A percentile compares a stretch with the other conserved stretches of the same genome.
These are phyloP conservation scores for Drosophila multiciliata DNA, from an alignment of 2,888 invertebrate species.

Conservation along the genomic window DNA sequence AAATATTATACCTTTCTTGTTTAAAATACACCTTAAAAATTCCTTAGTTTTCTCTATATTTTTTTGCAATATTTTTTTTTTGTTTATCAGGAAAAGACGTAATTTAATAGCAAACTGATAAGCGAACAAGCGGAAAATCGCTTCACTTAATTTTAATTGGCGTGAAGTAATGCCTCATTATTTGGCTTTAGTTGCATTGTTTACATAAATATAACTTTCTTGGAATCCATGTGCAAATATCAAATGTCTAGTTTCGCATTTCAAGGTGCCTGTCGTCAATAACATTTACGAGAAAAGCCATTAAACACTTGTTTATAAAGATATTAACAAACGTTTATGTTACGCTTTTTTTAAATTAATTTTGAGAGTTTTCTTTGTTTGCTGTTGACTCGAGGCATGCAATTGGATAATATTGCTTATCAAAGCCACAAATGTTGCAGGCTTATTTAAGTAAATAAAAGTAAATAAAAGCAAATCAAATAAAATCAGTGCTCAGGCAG, in stretches of 20 bases:
- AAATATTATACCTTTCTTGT: neutral
- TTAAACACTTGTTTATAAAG: slow-evolving; percentile 30
- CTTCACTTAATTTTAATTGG: slow-evolving; percentile 38
- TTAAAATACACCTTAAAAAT: neutral
- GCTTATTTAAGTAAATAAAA: slow-evolving; percentile 66
- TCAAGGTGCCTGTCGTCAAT: slow-evolving; percentile 58
- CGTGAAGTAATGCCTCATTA: slow-evolving; percentile 37
- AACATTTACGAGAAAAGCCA: neutral
- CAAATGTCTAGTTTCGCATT: slow-evolving; percentile 58
- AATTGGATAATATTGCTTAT: slow-evolving; percentile 43
- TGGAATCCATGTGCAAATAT: slow-evolving; percentile 60
- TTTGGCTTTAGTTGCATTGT: slow-evolving; percentile 20
- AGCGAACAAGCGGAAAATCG: slow-evolving; percentile 25
- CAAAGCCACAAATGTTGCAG: slow-evolving; percentile 31
- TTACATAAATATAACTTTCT: slow-evolving; percentile 28
- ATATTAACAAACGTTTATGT: slow-evolving; percentile 62
- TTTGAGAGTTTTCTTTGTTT: slow-evolving; percentile 26
- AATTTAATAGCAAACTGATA: slow-evolving; percentile 48
- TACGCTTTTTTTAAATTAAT: slow-evolving; percentile 12
- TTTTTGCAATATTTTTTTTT: neutral
- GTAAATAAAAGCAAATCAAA: slow-evolving; percentile 68
- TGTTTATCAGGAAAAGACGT: slow-evolving; percentile 20
- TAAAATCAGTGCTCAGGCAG: slow-evolving; percentile 40
- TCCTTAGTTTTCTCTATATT: no score
- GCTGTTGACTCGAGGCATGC: slow-evolving; percentile 36